phyloP scores from a whole-genome alignment of 2,797 vertebrate genomes.

The Danio jaintianensis region DNA sequence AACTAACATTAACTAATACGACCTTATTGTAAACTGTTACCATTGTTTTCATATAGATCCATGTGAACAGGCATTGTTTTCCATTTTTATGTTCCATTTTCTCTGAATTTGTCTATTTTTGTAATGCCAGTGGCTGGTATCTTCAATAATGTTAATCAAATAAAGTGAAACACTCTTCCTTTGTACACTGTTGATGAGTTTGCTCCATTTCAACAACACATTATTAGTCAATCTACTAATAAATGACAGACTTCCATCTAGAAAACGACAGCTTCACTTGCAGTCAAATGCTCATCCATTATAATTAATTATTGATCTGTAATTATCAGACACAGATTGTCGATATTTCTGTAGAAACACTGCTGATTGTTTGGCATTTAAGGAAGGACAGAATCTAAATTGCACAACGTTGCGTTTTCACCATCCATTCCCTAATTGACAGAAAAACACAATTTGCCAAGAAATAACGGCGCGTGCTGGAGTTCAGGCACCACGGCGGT shows the following conservation, averaged over 20 bases:
- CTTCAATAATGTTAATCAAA: no score
- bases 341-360: slow-evolving; percentile 7
- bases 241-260: not conserved
- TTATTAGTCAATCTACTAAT: no score
- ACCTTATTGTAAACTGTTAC: no score
- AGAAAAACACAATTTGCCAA: slow-evolving; percentile 16
- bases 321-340: slow-evolving; percentile 16
- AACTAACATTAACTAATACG: no score
- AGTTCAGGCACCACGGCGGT: slow-evolving; percentile 4
- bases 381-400: slow-evolving; percentile 32
- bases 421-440: slow-evolving; percentile 22
- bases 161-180: no score
- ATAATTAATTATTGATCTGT: slow-evolving; percentile 21
- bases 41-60: no score
- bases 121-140: no score
- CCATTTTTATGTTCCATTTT: no score
- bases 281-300: not conserved
- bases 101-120: no score
- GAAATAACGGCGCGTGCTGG: not conserved
- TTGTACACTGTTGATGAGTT: no score
- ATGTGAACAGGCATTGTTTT: no score
- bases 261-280: not conserved
- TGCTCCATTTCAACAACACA: no score
- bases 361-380: slow-evolving; percentile 36
- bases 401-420: slow-evolving; percentile 12